Percentiles rank a stretch among this genome's conserved stretches.
Conservation (phyloP, 2,797 vertebrate genomes). For the Chromis chromis region DNA sequence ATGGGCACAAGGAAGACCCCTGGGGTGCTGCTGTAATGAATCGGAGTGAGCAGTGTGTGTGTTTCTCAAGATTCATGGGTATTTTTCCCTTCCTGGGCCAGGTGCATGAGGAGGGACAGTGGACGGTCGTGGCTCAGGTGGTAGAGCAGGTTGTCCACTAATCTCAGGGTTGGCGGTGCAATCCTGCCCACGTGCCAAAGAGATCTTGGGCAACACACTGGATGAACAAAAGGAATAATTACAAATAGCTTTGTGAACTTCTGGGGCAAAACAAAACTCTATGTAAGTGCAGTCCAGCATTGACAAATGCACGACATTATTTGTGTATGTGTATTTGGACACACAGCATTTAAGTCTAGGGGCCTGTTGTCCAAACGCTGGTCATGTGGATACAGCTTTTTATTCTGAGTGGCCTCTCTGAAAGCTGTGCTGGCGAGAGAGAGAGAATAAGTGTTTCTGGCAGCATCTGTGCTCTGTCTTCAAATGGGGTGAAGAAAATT, state of each 20-base stretch:
- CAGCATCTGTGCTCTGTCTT: conserved; percentile 40
- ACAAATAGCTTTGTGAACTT: too few relatives aligned
- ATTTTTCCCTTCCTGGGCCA: conserved; percentile 35
- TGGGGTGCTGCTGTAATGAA: conserved; percentile 70
- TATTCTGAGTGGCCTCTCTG: neutral
- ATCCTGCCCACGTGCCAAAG: too few relatives aligned
- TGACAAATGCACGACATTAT: conserved; percentile 18
- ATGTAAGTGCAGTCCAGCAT: too few relatives aligned
- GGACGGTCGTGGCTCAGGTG: too few relatives aligned
- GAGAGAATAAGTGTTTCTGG: conserved; percentile 24
- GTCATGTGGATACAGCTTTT: conserved; percentile 6
- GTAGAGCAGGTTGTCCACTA: too few relatives aligned
- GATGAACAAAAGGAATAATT: too few relatives aligned
- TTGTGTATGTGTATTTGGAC: conserved; percentile 25
- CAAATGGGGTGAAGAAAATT: conserved; percentile 66
- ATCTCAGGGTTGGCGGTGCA: too few relatives aligned
- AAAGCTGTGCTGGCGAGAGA: conserved; percentile 7
- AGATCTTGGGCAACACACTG: too few relatives aligned
- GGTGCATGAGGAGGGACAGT: conserved; percentile 14
- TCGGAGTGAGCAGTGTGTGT: conserved; percentile 55
- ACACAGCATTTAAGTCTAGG: conserved; percentile 35
- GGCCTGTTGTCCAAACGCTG: conserved; percentile 44
- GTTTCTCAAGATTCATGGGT: conserved; percentile 66
- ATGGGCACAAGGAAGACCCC: conserved; percentile 59
- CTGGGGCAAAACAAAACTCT: too few relatives aligned